Evolutionary conservation across 2,113 vertebrate species (phyloP).

Genomic region (Xerus inauris): DNA sequence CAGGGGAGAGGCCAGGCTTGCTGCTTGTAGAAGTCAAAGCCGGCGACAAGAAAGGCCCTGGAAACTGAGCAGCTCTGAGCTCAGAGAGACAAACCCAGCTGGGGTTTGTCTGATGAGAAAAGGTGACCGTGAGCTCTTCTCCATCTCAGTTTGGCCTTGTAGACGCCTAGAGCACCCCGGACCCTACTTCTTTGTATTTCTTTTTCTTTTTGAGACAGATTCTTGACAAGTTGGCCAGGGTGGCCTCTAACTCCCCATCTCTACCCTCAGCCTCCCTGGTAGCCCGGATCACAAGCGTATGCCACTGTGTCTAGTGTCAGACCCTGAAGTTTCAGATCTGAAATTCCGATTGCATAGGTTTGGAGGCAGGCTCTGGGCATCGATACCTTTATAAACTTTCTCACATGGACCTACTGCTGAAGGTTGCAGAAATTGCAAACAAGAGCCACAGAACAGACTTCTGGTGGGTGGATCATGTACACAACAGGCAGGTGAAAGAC

Average conservation of each 20-base stretch:
- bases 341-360: neutral
- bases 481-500: fast-evolving
- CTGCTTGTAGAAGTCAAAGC: neutral
- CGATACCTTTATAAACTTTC: neutral
- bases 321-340: neutral
- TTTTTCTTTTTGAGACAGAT: neutral
- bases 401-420: neutral
- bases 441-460: neutral
- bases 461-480: fast-evolving
- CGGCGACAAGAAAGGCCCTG: neutral
- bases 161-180: neutral
- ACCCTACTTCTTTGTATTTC: neutral
- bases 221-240: neutral
- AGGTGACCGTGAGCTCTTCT: fast-evolving
- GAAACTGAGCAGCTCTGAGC: neutral
- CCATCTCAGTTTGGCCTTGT: neutral
- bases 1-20: neutral
- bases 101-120: fast-evolving
- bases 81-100: neutral
- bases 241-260: neutral
- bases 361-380: neutral
- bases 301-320: neutral
- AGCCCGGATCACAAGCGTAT: neutral
- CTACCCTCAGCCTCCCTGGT: neutral
- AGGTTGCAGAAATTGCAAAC: neutral